A percentile compares a stretch with the other conserved stretches of the same genome.
These are phyloP conservation scores for Bothrops jararaca DNA, from an alignment of 2,113 vertebrate genomes.

Conservation along the genomic window DNA sequence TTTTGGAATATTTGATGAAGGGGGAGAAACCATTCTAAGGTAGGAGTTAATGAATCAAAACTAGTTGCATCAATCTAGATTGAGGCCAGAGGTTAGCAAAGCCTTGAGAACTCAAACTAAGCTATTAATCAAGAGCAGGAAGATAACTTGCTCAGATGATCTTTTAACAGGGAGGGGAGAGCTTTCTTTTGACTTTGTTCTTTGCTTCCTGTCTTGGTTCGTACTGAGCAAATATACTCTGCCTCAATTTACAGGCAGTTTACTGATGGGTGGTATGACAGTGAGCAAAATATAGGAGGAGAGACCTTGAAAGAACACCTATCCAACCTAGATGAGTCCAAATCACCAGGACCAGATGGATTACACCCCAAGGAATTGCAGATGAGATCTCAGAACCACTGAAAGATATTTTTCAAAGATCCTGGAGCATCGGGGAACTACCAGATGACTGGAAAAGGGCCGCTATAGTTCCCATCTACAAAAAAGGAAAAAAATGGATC, in stretches of 20 bases:
- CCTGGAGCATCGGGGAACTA: background rate
- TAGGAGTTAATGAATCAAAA: background rate
- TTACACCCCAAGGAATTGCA: background rate
- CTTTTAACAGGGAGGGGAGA: background rate
- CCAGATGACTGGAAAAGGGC: background rate
- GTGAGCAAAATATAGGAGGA: background rate
- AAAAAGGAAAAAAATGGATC: background rate
- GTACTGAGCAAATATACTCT: background rate
- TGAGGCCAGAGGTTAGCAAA: background rate
- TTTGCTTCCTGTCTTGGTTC: background rate
- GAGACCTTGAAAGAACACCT: background rate
- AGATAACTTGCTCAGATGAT: background rate
- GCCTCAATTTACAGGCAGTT: background rate
- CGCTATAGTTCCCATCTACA: background rate
- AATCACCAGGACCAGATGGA: background rate
- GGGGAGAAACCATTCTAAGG: background rate
- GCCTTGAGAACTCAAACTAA: background rate
- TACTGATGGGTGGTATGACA: background rate
- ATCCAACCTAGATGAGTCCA: background rate
- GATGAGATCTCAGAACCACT: background rate
- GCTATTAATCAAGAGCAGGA: background rate
- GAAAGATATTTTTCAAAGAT: background rate
- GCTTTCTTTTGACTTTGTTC: background rate
- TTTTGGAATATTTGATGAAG: background rate
- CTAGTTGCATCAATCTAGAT: background rate